Conservation (phyloP, 2,797 vertebrate genomes). For the Darevskia nairensis region DNA sequence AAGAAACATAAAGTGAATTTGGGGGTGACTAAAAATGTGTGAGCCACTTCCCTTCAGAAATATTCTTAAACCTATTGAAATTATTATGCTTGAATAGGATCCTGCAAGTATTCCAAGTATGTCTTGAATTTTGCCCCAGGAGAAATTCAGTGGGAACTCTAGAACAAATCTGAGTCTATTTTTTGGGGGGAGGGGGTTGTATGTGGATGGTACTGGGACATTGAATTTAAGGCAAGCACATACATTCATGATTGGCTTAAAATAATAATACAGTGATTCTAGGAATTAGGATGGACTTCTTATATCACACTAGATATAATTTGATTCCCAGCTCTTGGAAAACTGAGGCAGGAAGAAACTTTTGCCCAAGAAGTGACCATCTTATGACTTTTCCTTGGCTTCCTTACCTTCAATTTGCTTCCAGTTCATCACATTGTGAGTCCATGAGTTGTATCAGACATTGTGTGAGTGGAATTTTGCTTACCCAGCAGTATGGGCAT, state of each 20-base stretch:
- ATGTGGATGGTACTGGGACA: background rate
- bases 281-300: background rate
- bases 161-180: background rate
- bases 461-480: no score
- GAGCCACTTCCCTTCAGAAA: no score
- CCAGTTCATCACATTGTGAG: background rate
- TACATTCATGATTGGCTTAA: background rate
- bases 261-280: background rate
- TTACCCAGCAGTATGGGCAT: no score
- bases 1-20: background rate
- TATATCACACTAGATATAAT: background rate
- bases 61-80: background rate
- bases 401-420: background rate
- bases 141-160: background rate
- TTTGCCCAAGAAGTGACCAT: background rate
- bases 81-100: background rate
- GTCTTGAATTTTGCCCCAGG: background rate
- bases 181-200: background rate
- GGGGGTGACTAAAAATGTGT: background rate
- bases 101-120: background rate
- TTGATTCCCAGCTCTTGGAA: background rate
- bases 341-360: background rate
- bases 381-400: background rate
- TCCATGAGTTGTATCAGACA: no score
- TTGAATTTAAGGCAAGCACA: background rate